These are phyloP conservation scores for Ophion ellenae DNA, from an alignment of 2,888 invertebrate genomes.

Conservation along the genomic window DNA sequence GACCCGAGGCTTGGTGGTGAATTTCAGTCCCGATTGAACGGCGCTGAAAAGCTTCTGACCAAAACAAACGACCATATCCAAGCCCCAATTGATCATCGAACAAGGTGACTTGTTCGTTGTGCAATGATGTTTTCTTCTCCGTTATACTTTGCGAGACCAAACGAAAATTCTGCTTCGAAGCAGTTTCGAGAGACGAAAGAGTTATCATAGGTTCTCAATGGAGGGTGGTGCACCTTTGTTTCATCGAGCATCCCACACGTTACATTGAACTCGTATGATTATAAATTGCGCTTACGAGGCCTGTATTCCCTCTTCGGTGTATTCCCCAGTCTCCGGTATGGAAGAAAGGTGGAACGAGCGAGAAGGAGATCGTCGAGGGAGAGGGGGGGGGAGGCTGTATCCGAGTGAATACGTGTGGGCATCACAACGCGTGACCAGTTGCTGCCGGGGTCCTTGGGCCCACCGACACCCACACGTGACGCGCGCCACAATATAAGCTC, in stretches of 20 bases:
- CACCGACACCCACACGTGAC: constrained; percentile 68
- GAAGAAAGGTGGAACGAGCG: constrained; percentile 46
- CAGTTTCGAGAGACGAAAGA: constrained; percentile 36
- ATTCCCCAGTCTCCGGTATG: constrained; percentile 31
- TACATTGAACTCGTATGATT: constrained; percentile 78
- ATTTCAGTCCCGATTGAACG: not conserved
- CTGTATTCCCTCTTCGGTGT: constrained; percentile 56
- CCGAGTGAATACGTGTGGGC: constrained; percentile 66
- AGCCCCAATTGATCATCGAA: not conserved
- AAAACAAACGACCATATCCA: not conserved
- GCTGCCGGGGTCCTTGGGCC: constrained; percentile 67
- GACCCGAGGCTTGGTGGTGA: no score
- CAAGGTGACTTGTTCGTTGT: not conserved
- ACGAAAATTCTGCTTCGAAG: constrained; percentile 20
- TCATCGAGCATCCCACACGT: constrained; percentile 75
- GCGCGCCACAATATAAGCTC: constrained; percentile 53
- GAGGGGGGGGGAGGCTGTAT: constrained; percentile 43
- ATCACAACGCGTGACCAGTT: constrained; percentile 70
- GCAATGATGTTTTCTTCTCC: not conserved
- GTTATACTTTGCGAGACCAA: not conserved
- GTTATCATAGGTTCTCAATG: constrained; percentile 38
- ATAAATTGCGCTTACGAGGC: constrained; percentile 77
- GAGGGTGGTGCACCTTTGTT: constrained; percentile 72
- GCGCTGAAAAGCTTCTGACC: not conserved
- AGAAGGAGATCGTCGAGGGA: constrained; percentile 3